Base-by-base conservation (phyloP, 2,888 invertebrate species). In the Cheilosia vernalis region DNA sequence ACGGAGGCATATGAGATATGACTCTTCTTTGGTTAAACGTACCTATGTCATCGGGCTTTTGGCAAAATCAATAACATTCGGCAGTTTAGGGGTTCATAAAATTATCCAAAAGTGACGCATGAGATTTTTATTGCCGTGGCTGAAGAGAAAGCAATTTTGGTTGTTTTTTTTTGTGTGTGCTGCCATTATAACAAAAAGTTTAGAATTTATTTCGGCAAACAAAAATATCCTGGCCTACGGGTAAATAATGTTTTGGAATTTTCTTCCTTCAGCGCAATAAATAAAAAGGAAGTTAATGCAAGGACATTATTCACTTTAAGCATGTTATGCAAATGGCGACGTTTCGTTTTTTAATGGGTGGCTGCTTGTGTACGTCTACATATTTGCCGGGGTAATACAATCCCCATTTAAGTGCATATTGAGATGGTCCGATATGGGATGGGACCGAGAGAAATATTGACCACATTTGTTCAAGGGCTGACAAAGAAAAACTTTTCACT, bases 1-100 rank as follows among this genome's bases (percentile, higher is more conserved):
- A 60, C 13, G 37, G 4, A 30, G 19, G 6, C 24, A n/a, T n/a
- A 27, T 10, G 17, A 44, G n/a, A n/a, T n/a, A 27, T 10, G 17
- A 44, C 9, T 17, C 37, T 13, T 13, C 37, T 37, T 37, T 37
- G 33, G 13, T 47, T 49, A 33, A 49, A 17, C 42, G 24, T 49
- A 17, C 42, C 17, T 49, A 60, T 60, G 60, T 49, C 58, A 51
- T 40, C 9, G 17, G 2, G 2, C 10, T 73, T 73, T 55, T 55
- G 64, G 55, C 53, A 55, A 64, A 73, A 56, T 73, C 63, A 55
- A 64, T 73, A 64, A 37, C 19, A 63, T 47, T 56, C 24, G 30
- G 30, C 19, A 42, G 49, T 47, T 44, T 37, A 19, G 53, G 61
- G 72, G 15, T 40, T 64, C 63, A 64, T 73, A 73, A 56, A 73